Percentiles rank a stretch among this genome's conserved stretches.
phyloP scores from a whole-genome alignment of 2,888 invertebrate genomes.

The Euplagia quadripunctaria region DNA sequence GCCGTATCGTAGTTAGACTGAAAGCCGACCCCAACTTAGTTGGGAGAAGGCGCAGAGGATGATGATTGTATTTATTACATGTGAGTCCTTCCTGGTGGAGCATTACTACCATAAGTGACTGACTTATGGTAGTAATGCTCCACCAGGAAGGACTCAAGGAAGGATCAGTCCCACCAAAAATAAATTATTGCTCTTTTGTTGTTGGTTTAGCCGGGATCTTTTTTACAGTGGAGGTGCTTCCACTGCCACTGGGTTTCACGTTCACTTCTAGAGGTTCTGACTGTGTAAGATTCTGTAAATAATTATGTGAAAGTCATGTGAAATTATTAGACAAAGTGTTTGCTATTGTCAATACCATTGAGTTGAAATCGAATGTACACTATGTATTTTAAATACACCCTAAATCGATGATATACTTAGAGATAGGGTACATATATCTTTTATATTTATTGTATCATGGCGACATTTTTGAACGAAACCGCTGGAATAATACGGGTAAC shows the following conservation, averaged over 20 bases:
- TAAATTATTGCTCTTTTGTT: too few species aligned
- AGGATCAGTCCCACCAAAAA: too few species aligned
- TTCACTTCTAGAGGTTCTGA: too few species aligned
- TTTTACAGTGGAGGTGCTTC: not conserved
- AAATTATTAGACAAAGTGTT: not conserved
- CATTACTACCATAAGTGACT: not conserved
- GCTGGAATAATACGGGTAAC: slow-evolving; percentile 55
- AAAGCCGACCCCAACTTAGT: too few species aligned
- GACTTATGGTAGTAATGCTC: too few species aligned
- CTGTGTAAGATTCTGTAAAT: too few species aligned
- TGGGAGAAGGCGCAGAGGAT: too few species aligned
- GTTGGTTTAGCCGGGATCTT: too few species aligned
- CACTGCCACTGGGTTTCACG: not conserved
- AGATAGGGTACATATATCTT: not conserved
- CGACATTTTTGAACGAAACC: slow-evolving; percentile 1
- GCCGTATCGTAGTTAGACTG: too few species aligned
- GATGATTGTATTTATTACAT: too few species aligned
- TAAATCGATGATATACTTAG: not conserved
- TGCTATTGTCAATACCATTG: not conserved
- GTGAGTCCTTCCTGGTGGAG: not conserved
- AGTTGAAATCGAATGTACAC: not conserved
- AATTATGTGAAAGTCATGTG: too few species aligned
- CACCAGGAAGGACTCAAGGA: too few species aligned
- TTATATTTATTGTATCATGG: not conserved
- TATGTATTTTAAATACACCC: not conserved